Evolutionary conservation across 2,888 invertebrate genomes (phyloP).

Genomic region (Tetragonula carbonaria): DNA sequence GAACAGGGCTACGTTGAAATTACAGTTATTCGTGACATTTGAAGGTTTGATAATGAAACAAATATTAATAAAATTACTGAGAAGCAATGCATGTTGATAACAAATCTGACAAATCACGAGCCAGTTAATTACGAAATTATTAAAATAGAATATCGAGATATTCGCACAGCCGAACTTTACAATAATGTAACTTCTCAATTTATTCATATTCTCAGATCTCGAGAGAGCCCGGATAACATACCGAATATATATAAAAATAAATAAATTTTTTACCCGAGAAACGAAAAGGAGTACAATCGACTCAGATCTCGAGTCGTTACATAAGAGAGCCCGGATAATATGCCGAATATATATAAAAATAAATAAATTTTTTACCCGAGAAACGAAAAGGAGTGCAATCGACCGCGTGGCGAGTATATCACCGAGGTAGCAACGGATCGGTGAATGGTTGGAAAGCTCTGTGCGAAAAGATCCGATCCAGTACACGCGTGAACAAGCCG

Average conservation of each 20-base stretch:
- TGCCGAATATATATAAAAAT: background rate
- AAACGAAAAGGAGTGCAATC: background rate
- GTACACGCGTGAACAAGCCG: conserved; percentile 22
- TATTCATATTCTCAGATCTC: too few relatives aligned
- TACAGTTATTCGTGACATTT: too few relatives aligned
- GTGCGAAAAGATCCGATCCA: background rate
- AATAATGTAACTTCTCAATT: background rate
- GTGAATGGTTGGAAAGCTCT: background rate
- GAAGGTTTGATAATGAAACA: background rate
- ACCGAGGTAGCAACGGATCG: background rate
- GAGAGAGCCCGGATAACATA: too few relatives aligned
- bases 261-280: background rate
- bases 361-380: background rate
- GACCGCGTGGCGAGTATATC: background rate
- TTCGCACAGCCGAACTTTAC: background rate
- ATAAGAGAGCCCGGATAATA: too few relatives aligned
- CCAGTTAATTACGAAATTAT: background rate
- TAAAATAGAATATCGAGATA: background rate
- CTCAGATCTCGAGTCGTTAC: too few relatives aligned
- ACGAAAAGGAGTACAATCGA: background rate
- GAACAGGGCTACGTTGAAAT: too few relatives aligned
- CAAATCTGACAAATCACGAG: background rate
- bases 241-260: background rate
- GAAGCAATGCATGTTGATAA: background rate
- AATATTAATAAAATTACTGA: background rate